Base-by-base conservation (phyloP, 2,888 invertebrate genomes). In the Phymatocera aterrima region DNA sequence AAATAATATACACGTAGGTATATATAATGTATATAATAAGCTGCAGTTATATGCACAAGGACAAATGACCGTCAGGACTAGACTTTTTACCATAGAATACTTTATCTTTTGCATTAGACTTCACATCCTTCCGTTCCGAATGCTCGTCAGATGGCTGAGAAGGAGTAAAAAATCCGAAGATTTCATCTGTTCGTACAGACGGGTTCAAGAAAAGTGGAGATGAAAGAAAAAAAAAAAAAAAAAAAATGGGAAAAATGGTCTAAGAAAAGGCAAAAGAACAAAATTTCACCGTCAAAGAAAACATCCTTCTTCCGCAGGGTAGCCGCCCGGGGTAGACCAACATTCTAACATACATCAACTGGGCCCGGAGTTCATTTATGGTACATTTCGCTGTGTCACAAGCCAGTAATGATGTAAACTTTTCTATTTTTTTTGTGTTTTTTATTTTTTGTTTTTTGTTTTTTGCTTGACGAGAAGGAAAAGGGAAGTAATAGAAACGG, bases 221-320 rank as follows among this genome's bases (percentile, higher is more conserved):
- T 8, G 60, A 43, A 12, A 1, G 8, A 37, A 37, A 43, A 43
- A 12, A 12, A 43, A 43, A 12, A 6, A 43, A 43, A 10, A 43
- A 43, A 64, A 37, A 64, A 64, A 60, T 2, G 12, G n/a, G n/a
- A n/a, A n/a, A n/a, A n/a, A n/a, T n/a, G n/a, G n/a, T n/a, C n/a
- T n/a, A 43, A 12, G 43, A 43, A 43, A 12, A 6, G 12, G 12
- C 12, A 43, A 43, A 64, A 37, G 37, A 64, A 60, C 4, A 5
- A 4, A 18, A 18, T 51, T 51, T 12, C 37, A 70, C 40, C 70
- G 70, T 51, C 78, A 78, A 78, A 78, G 78, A 78, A 78, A 78
- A 78, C 78, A 78, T 78, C 70, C 78, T 78, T 28, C 57, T 78
- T 78, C 78, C 78, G 68, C 40, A 48, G 48, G 77, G 51, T 18